Percentiles rank a stretch among this genome's conserved stretches.
These are phyloP conservation scores for Phaetusa simplex DNA, from an alignment of 2,113 vertebrate species.

Conservation along the genomic window DNA sequence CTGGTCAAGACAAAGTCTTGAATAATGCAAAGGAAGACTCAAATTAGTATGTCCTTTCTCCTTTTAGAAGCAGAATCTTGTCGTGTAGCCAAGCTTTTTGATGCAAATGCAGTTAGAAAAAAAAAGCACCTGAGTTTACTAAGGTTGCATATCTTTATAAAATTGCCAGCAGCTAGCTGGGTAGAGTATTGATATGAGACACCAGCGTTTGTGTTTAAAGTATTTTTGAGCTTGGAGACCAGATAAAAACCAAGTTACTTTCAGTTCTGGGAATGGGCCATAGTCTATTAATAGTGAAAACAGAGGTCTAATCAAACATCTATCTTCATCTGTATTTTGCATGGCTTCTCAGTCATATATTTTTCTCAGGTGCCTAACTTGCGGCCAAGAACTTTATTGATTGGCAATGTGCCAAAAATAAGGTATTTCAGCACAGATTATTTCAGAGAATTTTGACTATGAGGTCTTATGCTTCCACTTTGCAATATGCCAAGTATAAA, in stretches of 20 bases:
- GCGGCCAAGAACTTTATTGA: background rate
- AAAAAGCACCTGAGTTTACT: background rate
- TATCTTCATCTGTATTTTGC: background rate
- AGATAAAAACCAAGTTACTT: background rate
- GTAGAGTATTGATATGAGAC: background rate
- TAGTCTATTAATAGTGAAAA: background rate
- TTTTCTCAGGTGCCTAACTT: background rate
- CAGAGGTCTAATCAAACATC: background rate
- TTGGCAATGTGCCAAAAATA: background rate
- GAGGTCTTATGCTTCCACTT: background rate
- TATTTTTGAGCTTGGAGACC: background rate
- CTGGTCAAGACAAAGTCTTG: background rate
- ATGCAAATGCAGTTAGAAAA: background rate
- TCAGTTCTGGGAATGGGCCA: background rate
- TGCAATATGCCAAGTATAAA: background rate
- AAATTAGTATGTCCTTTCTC: background rate
- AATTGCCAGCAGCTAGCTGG: background rate
- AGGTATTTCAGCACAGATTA: background rate
- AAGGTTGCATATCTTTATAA: background rate
- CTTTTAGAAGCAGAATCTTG: background rate
- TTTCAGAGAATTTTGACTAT: background rate
- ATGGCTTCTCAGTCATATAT: background rate
- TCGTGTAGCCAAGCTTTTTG: background rate
- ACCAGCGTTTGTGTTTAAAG: background rate
- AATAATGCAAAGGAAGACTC: background rate